phyloP scores from a whole-genome alignment of 2,113 vertebrate genomes.

The Podarcis muralis region DNA sequence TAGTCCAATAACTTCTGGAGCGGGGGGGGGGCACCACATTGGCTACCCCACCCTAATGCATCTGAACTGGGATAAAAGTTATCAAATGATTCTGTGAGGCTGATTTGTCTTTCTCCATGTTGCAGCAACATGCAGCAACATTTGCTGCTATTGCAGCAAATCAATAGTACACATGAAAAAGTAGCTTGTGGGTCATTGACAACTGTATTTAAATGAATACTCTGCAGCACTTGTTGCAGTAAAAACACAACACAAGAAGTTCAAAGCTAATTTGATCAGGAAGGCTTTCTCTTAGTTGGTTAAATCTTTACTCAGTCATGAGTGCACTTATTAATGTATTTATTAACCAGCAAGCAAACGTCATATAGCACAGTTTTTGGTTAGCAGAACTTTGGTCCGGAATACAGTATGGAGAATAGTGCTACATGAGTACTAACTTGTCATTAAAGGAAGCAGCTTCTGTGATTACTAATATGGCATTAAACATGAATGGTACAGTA shows the following conservation, averaged over 20 bases:
- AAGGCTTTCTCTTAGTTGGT: not conserved
- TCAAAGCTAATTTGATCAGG: not conserved
- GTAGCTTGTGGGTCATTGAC: not conserved
- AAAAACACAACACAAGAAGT: not conserved
- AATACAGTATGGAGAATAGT: not conserved
- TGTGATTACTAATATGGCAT: not conserved
- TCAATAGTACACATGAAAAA: not conserved
- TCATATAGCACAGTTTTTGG: not conserved
- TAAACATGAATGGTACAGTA: not conserved
- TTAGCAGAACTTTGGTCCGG: not conserved
- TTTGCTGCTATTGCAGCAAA: not conserved
- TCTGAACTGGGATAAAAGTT: not conserved
- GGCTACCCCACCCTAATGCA: no score
- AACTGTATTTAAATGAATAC: not conserved
- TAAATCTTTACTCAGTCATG: not conserved
- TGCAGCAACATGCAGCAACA: no score
- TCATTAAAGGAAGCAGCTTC: not conserved
- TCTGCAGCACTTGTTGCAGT: not conserved
- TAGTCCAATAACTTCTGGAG: no score
- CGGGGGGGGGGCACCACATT: no score
- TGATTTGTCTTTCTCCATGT: not conserved
- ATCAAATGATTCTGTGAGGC: not conserved
- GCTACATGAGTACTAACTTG: not conserved
- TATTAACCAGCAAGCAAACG: not conserved
- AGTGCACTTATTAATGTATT: not conserved